These are phyloP conservation scores for Microcebus lehilahytsara DNA, from an alignment of 2,113 vertebrate species.

Conservation along the genomic window DNA sequence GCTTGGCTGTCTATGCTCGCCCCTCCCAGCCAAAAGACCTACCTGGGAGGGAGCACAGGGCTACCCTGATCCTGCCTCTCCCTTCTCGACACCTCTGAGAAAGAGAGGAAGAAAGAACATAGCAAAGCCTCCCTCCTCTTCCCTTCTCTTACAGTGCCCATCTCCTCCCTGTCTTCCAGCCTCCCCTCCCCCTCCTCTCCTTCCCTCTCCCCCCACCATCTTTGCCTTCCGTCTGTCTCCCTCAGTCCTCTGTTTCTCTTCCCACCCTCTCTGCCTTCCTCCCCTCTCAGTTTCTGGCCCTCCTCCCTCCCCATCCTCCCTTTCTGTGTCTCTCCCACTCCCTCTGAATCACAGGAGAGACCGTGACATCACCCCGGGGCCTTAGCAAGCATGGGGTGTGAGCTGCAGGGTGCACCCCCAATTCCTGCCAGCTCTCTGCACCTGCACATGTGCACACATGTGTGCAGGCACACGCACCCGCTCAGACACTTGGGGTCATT, in stretches of 20 bases:
- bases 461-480: too few relatives aligned
- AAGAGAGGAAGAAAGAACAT: not conserved
- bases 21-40: not conserved
- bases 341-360: constrained; percentile 39
- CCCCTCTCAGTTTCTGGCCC: not conserved
- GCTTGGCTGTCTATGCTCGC: not conserved
- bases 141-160: not conserved
- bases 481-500: not conserved
- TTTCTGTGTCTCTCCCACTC: not conserved
- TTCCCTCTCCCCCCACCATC: not conserved
- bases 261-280: not conserved
- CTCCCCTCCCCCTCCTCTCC: not conserved
- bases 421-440: not conserved
- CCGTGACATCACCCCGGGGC: not conserved
- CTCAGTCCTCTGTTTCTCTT: not conserved
- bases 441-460: not conserved
- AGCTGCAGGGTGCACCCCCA: not conserved
- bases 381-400: not conserved
- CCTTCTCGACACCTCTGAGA: not conserved
- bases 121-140: not conserved
- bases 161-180: not conserved
- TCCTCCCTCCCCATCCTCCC: not conserved
- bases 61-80: not conserved
- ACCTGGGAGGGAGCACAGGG: not conserved
- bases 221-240: constrained; percentile 19